phyloP scores from a whole-genome alignment of 2,888 invertebrate genomes.

The Pyrocoelia pectoralis region DNA sequence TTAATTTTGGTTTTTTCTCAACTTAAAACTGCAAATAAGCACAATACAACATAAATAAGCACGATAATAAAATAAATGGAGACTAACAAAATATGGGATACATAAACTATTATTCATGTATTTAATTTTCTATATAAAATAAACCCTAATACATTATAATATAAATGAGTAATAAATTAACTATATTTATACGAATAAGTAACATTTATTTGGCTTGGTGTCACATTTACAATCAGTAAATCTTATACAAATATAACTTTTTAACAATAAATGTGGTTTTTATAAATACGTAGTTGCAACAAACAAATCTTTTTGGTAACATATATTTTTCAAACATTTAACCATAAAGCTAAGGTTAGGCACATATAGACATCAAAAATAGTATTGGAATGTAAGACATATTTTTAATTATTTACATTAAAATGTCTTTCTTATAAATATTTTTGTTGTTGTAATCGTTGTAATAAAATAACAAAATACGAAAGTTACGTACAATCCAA shows the following conservation, averaged over 20 bases:
- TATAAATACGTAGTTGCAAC: slow-evolving; percentile 34
- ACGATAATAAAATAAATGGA: too few relatives aligned
- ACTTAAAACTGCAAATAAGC: too few relatives aligned
- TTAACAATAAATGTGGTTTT: slow-evolving; percentile 49
- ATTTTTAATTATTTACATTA: slow-evolving; percentile 18
- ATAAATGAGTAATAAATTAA: background rate
- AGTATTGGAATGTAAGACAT: slow-evolving; percentile 40
- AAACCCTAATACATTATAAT: background rate
- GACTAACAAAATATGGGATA: too few relatives aligned
- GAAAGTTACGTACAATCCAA: slow-evolving; percentile 41
- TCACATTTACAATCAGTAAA: slow-evolving; percentile 60
- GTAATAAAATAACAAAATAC: slow-evolving; percentile 23
- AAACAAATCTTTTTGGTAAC: slow-evolving; percentile 27
- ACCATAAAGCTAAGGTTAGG: slow-evolving; percentile 51
- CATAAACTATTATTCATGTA: background rate
- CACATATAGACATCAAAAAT: slow-evolving; percentile 54
- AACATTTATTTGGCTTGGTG: slow-evolving; percentile 59
- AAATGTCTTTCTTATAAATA: slow-evolving; percentile 12
- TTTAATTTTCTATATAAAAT: background rate
- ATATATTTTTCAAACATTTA: slow-evolving; percentile 36
- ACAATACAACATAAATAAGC: too few relatives aligned
- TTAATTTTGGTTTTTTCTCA: too few relatives aligned
- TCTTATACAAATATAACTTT: slow-evolving; percentile 57
- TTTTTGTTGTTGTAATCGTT: slow-evolving; percentile 20
- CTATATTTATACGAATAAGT: slow-evolving; percentile 8